phyloP scores from a whole-genome alignment of 2,113 vertebrate genomes.

The Trochalopteron elliotii region DNA sequence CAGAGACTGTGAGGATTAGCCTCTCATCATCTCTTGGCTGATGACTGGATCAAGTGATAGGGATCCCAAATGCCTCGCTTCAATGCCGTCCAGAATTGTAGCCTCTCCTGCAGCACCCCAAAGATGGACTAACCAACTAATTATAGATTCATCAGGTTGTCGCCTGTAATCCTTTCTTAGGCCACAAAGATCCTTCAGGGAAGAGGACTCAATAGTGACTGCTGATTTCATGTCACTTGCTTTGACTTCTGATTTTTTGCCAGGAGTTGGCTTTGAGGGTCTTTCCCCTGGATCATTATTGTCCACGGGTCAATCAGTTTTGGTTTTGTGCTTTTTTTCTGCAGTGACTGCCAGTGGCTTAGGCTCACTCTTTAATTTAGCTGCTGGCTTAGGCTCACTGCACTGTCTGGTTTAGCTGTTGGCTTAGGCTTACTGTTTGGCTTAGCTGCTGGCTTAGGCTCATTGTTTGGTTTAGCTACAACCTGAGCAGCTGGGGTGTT shows the following conservation, averaged over 20 bases:
- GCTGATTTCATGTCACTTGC: neutral
- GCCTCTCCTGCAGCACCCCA: neutral
- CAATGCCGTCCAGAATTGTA: neutral
- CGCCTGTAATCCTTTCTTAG: neutral
- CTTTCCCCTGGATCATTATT: neutral
- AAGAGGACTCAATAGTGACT: neutral
- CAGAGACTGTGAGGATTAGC: neutral
- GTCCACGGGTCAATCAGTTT: neutral
- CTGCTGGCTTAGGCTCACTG: neutral
- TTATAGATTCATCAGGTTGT: neutral
- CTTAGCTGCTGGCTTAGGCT: too few species aligned
- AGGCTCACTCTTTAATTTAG: neutral
- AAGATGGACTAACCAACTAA: neutral
- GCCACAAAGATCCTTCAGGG: neutral
- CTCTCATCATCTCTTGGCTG: neutral
- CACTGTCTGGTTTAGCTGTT: neutral
- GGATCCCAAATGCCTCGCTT: neutral
- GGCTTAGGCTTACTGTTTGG: too few species aligned
- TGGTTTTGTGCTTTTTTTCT: neutral
- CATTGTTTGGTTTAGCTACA: too few species aligned
- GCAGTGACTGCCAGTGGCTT: neutral
- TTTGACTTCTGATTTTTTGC: neutral
- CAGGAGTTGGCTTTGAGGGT: neutral
- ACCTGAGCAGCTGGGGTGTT: neutral
- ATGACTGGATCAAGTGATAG: neutral